A percentile compares a stretch with the other conserved stretches of the same genome.
Evolutionary conservation across 2,797 vertebrate species (phyloP).

Genomic region (Phataginus tricuspis): DNA sequence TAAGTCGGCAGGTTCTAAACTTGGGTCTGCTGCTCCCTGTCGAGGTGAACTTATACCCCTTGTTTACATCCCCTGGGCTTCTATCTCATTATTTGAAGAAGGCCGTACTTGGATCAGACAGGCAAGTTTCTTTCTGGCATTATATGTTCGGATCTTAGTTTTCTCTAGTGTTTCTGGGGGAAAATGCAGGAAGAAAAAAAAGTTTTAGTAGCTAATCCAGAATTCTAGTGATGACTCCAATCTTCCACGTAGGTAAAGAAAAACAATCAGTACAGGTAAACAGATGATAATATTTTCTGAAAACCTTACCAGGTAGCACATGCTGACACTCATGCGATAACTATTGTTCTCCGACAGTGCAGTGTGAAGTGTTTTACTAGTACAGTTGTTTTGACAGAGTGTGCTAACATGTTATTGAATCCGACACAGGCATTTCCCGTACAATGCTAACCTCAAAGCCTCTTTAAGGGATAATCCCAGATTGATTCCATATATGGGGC

Average conservation of each 20-base stretch:
- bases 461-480: constrained; percentile 63
- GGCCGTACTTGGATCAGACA: neutral
- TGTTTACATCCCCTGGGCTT: neutral
- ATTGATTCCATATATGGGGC: constrained; percentile 55
- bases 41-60: neutral
- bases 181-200: neutral
- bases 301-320: neutral
- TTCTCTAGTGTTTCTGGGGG: neutral
- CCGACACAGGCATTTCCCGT: constrained; percentile 66
- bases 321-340: neutral
- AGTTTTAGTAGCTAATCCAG: neutral
- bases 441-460: constrained; percentile 50
- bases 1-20: neutral
- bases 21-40: neutral
- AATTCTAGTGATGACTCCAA: neutral
- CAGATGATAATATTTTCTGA: constrained; percentile 45
- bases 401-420: neutral
- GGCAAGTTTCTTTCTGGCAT: neutral
- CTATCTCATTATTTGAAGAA: constrained; percentile 12
- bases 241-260: neutral
- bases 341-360: neutral
- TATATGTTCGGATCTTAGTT: neutral
- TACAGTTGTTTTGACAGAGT: constrained; percentile 59
- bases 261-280: neutral
- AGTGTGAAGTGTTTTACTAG: rapidly evolving